Evolutionary conservation across 2,888 invertebrate genomes (phyloP), one percentile per base, ranked within the genome.

Genomic region (Lasioglossum lativentre): DNA sequence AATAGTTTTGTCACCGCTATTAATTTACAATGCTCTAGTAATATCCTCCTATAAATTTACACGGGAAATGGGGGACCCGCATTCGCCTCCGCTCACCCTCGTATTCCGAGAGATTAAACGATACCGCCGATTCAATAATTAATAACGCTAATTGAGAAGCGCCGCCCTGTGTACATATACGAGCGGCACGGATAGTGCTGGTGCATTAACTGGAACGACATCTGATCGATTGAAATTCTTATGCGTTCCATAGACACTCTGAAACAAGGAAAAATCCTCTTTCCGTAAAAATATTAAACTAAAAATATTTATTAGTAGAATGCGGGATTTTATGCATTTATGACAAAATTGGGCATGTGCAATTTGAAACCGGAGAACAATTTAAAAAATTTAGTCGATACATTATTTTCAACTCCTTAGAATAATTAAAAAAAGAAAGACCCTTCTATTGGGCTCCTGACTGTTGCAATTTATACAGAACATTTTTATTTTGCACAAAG

Each of bases 1-100:
- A 84, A 85, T 85, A 85, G 84, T 85, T 84, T 84, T 78, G 84
- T 85, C 78, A 47, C 73, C 68, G 85, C 71, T 84, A 85, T 84
- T 85, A 78, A 84, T 85, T 84, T 84, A 78, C 78, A 75, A 78
- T 75, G 84, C 85, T 74, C 75, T 63, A 34, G 68, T 71, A 85
- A 78, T 84, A 84, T 75, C 84, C 70, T 3, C 19, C 75, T 52
- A 84, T 84, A 78, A 85, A 85, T 85, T 84, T 8, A 6, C 59
- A 14, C 19, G 47, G 40, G 59, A 38, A 74, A 40, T 10, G 27
- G 63, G 47, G 47, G 52, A 72, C 27, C n/a, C 52, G 6, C 23
- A n/a, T 30, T 23, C 3, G 56, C 47, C 16, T 66, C 66, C 30
- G 30, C n/a, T 38, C 47, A 23, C 8, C 74, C 40, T 34, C 34